These are phyloP conservation scores for Antechinus stuartii DNA, from an alignment of 2,113 vertebrate species.

Conservation along the genomic window DNA sequence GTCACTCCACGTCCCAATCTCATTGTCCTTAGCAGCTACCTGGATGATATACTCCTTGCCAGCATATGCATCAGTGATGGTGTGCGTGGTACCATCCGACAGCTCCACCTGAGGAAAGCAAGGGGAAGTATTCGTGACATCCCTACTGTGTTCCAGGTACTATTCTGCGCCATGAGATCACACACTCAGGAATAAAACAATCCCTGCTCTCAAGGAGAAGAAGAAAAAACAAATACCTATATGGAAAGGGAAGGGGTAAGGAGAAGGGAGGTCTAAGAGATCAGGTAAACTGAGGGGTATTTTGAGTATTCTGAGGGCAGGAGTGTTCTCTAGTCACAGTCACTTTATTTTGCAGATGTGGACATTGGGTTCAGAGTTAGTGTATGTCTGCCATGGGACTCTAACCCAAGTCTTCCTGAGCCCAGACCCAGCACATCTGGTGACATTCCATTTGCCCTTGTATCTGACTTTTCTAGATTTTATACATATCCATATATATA, in stretches of 20 bases:
- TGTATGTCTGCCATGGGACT: not conserved
- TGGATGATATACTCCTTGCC: conserved; percentile 99
- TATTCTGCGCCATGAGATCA: not conserved
- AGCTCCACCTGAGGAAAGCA: conserved; percentile 90
- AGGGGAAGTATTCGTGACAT: not conserved
- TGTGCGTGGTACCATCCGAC: conserved; percentile 94
- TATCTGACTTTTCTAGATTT: not conserved
- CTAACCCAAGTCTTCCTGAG: not conserved
- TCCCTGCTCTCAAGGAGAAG: not conserved
- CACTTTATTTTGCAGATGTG: not conserved
- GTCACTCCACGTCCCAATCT: conserved; percentile 98
- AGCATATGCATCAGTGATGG: conserved; percentile 94
- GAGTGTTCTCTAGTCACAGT: not conserved
- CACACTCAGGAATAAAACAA: not conserved
- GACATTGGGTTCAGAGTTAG: not conserved
- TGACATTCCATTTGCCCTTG: not conserved
- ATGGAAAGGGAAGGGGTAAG: not conserved
- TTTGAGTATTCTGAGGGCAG: not conserved
- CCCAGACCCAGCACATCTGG: not conserved
- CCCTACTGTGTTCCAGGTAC: not conserved
- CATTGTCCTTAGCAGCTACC: conserved; percentile 97
- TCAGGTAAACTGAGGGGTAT: not conserved
- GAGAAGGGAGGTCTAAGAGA: not conserved
- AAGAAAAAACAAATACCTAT: not conserved
- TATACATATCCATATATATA: not conserved